These are phyloP conservation scores for Ceratothoa steindachneri DNA, from an alignment of 2,888 invertebrate species.

Conservation along the genomic window DNA sequence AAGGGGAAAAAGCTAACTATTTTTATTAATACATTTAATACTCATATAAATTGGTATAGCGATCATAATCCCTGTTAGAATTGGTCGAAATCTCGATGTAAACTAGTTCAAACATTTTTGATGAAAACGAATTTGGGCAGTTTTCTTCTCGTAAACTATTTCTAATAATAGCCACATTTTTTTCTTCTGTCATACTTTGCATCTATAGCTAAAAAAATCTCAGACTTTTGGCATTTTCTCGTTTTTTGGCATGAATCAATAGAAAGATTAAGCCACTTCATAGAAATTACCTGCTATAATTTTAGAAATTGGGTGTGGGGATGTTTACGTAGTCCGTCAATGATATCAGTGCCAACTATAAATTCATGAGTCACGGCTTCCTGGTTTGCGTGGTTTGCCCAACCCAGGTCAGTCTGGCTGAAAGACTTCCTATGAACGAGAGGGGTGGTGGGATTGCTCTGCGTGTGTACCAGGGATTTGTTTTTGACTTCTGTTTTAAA, in stretches of 20 bases:
- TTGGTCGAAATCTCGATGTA: too few species aligned
- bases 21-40: too few species aligned
- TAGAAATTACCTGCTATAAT: constrained; percentile 27
- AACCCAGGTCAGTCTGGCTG: constrained; percentile 1
- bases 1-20: too few species aligned
- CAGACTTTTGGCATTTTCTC: constrained; percentile 16
- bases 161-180: too few species aligned
- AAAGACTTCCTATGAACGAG: background rate
- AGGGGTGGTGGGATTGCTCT: background rate
- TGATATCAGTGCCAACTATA: constrained; percentile 37
- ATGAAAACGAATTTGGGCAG: too few species aligned
- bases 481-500: too few species aligned
- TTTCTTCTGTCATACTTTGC: too few species aligned
- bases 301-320: constrained; percentile 40
- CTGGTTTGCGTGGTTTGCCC: constrained; percentile 14
- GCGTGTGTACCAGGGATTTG: background rate
- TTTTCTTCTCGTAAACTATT: too few species aligned
- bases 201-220: too few species aligned
- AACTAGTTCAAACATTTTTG: too few species aligned
- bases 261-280: constrained; percentile 24
- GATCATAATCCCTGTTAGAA: too few species aligned
- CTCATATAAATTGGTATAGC: too few species aligned
- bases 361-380: constrained; percentile 30
- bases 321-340: constrained; percentile 37
- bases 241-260: background rate